phyloP scores from a whole-genome alignment of 2,888 invertebrate genomes.

The Amitus sp. region DNA sequence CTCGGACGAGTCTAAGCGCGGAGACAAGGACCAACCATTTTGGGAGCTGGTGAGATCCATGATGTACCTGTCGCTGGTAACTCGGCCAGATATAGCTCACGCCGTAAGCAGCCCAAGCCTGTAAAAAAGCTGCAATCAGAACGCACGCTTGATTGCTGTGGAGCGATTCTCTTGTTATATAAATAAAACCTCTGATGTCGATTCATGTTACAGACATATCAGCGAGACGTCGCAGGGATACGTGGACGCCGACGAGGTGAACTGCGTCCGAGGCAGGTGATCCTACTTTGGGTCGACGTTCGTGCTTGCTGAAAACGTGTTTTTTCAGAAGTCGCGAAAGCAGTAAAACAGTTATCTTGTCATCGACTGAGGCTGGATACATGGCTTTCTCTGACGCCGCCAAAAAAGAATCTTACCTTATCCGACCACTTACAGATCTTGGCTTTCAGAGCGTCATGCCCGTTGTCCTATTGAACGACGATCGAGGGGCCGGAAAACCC shows the following conservation, averaged over 20 bases:
- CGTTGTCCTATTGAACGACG: conserved; percentile 17
- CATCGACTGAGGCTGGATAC: conserved; percentile 18
- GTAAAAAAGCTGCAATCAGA: conserved; percentile 30
- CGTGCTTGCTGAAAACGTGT: conserved; percentile 7
- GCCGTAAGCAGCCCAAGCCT: conserved; percentile 35
- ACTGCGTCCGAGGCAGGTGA: conserved; percentile 3
- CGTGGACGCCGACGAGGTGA: conserved; percentile 22
- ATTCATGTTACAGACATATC: conserved; percentile 6
- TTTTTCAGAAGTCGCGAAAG: conserved; percentile 29
- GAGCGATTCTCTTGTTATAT: conserved; percentile 25
- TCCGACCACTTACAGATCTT: conserved; percentile 13
- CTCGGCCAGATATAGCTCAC: conserved; percentile 43
- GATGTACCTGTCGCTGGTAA: conserved; percentile 32
- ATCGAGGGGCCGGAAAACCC: conserved; percentile 23
- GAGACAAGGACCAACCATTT: conserved; percentile 13
- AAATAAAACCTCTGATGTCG: background rate
- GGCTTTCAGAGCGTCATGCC: background rate
- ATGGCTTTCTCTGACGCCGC: conserved; percentile 30
- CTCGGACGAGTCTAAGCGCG: too few species aligned
- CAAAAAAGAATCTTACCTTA: conserved; percentile 19
- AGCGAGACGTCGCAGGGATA: background rate
- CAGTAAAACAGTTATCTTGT: conserved; percentile 28
- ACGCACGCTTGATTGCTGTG: conserved; percentile 21
- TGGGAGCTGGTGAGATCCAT: conserved; percentile 38
- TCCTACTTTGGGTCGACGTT: conserved; percentile 18